Base-by-base conservation (phyloP, 2,888 invertebrate species). In the Coelinius sp. region DNA sequence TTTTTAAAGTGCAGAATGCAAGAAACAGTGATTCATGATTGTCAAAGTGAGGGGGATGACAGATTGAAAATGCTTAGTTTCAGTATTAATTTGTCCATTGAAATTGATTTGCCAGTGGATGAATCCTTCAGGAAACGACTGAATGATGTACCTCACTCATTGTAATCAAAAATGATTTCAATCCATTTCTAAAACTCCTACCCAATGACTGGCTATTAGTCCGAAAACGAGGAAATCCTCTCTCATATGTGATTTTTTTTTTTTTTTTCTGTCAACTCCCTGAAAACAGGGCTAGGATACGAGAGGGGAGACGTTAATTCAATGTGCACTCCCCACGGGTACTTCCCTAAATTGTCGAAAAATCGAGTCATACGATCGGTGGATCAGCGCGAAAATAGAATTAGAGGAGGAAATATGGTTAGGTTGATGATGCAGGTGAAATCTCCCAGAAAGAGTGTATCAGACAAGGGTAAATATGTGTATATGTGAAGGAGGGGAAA, bases 321-420 rank as follows among this genome's bases (percentile, higher is more conserved):
- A 68, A 70, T 64, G 75, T 65, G 65, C 38, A 70, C 22, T 31
- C 35, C 56, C 27, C 44, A 31, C 62, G 65, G 72, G 68, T 70
- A 56, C 68, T 73, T 70, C 73, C 31, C 73, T 65, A 83, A 83
- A 84, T 85, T 84, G 85, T 82, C 81, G 80, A 86, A 86, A 86
- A 86, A 86, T 86, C 84, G 84, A 84, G 84, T 84, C 83, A 83
- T 81, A 80, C 83, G 84, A 83, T 84, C 79, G 83, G 74, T 63
- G 75, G 71, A 67, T 70, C 72, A 66, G 67, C 77, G 85, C 81
- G 83, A 85, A 86, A 86, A 86, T 86, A 81, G 80, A 85, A 86
- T 86, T 84, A 84, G 76, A 79, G 77, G 79, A 80, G 82, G 77
- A 81, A 86, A 86, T 82, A 80, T 79, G 79, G 80, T 84, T 84